Conservation (phyloP, 2,113 vertebrate genomes). For the Gobio gobio region DNA sequence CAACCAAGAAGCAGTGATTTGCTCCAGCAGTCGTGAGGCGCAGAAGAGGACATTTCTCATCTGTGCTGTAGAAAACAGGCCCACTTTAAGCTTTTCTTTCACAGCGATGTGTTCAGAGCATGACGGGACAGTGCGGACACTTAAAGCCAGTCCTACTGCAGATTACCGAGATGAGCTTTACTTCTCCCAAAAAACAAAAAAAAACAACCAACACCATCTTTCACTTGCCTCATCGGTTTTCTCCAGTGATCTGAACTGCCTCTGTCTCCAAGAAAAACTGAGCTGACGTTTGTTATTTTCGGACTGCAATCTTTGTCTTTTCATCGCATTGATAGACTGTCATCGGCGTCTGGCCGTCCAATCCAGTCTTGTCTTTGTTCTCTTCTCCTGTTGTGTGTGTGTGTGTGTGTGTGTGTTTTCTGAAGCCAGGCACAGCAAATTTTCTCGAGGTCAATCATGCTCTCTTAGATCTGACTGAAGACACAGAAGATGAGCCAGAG, state of each 20-base stretch:
- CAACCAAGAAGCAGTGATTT: slow-evolving; percentile 4
- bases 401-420: neutral
- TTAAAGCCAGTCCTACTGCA: neutral
- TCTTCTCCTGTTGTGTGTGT: neutral
- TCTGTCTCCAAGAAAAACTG: slow-evolving; percentile 1
- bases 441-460: slow-evolving; percentile 8
- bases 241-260: slow-evolving; percentile 19
- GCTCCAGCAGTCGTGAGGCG: neutral
- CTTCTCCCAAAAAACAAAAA: neutral
- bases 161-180: neutral
- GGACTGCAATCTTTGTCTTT: slow-evolving; percentile 18
- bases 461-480: slow-evolving; percentile 13
- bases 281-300: slow-evolving; percentile 20
- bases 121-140: neutral
- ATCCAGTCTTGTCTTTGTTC: neutral
- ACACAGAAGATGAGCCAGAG: slow-evolving; percentile 28
- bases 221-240: slow-evolving; percentile 29
- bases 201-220: slow-evolving; percentile 42
- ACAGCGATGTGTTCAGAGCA: neutral
- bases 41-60: neutral
- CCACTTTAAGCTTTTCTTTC: slow-evolving; percentile 4
- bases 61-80: slow-evolving; percentile 2
- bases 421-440: neutral
- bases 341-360: neutral
- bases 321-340: slow-evolving; percentile 6